Conservation (phyloP, 2,797 vertebrate genomes). For the Xerus rutilus region DNA sequence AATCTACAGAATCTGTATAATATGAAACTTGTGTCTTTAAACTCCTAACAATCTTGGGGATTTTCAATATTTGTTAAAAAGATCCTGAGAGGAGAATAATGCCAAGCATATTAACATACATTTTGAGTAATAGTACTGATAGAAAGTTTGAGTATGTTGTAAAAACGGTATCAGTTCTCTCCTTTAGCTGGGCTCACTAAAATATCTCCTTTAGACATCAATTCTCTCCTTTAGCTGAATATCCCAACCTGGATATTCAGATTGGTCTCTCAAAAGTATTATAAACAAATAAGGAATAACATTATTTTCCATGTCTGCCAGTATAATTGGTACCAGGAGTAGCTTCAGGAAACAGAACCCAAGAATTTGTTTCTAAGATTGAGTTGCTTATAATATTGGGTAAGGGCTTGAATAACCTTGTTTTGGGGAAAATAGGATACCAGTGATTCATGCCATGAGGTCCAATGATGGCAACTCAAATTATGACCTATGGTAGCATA, state of each 20-base stretch:
- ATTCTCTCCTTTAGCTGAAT: background rate
- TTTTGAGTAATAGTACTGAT: slow-evolving; percentile 46
- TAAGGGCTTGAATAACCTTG: background rate
- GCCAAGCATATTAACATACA: background rate
- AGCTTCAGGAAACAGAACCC: slow-evolving; percentile 56
- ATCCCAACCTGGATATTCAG: slow-evolving; percentile 21
- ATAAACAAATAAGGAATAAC: slow-evolving; percentile 38
- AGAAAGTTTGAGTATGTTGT: background rate
- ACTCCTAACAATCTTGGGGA: background rate
- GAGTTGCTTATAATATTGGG: background rate
- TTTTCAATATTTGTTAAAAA: slow-evolving; percentile 43
- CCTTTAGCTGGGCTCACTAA: background rate
- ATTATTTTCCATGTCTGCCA: slow-evolving; percentile 58
- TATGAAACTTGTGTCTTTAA: slow-evolving; percentile 43
- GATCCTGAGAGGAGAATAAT: background rate
- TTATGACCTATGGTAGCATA: background rate
- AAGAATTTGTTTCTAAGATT: slow-evolving; percentile 52
- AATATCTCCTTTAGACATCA: background rate
- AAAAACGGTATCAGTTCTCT: slow-evolving; percentile 39
- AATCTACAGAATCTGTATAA: slow-evolving; percentile 35
- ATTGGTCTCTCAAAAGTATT: slow-evolving; percentile 17
- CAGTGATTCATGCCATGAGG: background rate
- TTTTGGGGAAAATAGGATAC: background rate
- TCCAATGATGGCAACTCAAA: background rate
- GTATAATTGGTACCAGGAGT: slow-evolving; percentile 54